Percentiles rank a stretch among this genome's conserved stretches.
Conservation (phyloP, 1,140 invertebrate genomes). For the Aradophagus sp. region DNA sequence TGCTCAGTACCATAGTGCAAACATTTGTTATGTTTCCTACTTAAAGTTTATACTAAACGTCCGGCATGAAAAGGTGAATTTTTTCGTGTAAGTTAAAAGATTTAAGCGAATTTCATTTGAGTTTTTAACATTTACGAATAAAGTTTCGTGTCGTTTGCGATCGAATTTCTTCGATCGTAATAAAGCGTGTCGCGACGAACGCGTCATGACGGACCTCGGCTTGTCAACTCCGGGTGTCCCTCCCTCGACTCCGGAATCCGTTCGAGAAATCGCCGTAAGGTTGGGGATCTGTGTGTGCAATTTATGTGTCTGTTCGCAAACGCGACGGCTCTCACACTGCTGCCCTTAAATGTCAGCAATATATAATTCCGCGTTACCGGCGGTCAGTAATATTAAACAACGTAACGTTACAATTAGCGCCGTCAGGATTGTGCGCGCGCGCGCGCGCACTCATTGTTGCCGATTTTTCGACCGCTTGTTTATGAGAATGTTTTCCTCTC, state of each 20-base stretch:
- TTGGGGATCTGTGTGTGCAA: constrained; percentile 41
- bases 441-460: constrained; percentile 12
- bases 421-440: no score
- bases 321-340: constrained; percentile 56
- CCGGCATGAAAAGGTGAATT: constrained; percentile 6
- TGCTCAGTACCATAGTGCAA: no score
- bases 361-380: constrained; percentile 45
- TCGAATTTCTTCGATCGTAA: constrained; percentile 5
- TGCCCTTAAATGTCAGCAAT: constrained; percentile 56
- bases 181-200: constrained; percentile 41
- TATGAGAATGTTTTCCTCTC: no score
- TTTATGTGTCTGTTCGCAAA: constrained; percentile 54
- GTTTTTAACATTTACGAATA: not conserved
- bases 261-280: constrained; percentile 51
- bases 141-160: no score
- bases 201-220: constrained; percentile 46
- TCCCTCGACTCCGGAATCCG: constrained; percentile 28
- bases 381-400: constrained; percentile 52
- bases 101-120: no score
- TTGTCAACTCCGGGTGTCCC: constrained; percentile 53
- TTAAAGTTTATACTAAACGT: not conserved
- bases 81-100: no score
- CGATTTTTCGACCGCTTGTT: constrained; percentile 30
- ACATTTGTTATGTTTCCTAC: not conserved
- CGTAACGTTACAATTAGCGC: constrained; percentile 52